Base-by-base conservation (phyloP, 2,888 invertebrate species). In the Physocephala rufipes region DNA sequence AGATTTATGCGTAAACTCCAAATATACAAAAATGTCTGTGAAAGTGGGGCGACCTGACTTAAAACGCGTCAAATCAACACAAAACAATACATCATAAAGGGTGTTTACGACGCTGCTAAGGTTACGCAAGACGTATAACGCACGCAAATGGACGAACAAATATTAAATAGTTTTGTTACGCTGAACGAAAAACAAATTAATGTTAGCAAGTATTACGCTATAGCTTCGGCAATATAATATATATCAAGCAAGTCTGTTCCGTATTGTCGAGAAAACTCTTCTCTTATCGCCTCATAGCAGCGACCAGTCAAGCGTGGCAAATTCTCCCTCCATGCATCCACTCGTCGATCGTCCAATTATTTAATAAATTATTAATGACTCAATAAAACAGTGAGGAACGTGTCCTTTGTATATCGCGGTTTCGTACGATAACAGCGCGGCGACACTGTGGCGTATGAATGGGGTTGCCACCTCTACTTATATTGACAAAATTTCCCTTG, bases 321-420 rank as follows among this genome's bases (percentile, higher is more conserved):
- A 30, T 24, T 28, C 19, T 28, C 30, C 7, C 4, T 30, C 2
- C 49, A 16, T 47, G 13, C 28, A 26, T 5, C 36, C 21, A 2
- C 15, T 13, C 45, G 19, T 24, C 49, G 12, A 30, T 24, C 51
- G n/a, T 1, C 12, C 28, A 30, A 49, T 49, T 28, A 51, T 65
- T 26, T 51, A 65, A 24, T 24, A 26, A 49, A 65, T 65, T 49
- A 65, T 51, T 28, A 66, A 28, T 24, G 21, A 4, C 13, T 2
- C 28, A 26, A 66, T 26, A 49, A n/a, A 45, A 7, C 26, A 12
- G 19, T n/a, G 49, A 49, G 19, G 36, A 36, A 55, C 19, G 36
- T 43, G 30, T 43, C 36, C 24, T 45, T 47, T 19, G 24, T 21
- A 21, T 21, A 36, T 36, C 36, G 36, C 36, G 36, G 36, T 36